Conservation (phyloP, 2,113 vertebrate genomes). For the Rhegmatorhina hoffmannsi region DNA sequence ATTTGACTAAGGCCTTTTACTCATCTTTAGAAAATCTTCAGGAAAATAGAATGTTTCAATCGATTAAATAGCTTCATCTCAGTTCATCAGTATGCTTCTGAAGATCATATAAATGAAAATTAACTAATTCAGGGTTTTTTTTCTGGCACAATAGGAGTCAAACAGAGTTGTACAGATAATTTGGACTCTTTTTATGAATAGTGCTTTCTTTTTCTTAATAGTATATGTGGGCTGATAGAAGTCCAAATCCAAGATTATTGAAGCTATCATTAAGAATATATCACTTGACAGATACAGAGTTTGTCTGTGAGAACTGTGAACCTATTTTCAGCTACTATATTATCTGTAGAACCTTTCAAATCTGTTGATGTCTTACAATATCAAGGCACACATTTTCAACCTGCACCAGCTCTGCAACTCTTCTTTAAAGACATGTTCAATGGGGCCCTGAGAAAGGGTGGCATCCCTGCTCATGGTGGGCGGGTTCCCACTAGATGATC, state of each 20-base stretch:
- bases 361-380: not conserved
- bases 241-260: not conserved
- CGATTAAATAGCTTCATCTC: not conserved
- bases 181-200: not conserved
- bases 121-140: not conserved
- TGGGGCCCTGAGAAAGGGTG: not conserved
- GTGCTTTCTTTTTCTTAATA: not conserved
- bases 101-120: not conserved
- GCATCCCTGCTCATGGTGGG: not conserved
- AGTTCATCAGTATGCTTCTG: not conserved
- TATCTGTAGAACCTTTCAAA: not conserved
- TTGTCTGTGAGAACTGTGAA: not conserved
- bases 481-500: not conserved
- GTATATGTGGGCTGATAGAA: not conserved
- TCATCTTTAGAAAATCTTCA: not conserved
- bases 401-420: not conserved
- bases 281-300: not conserved
- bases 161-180: not conserved
- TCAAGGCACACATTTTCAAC: not conserved
- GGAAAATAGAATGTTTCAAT: not conserved
- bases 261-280: not conserved
- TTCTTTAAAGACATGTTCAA: not conserved
- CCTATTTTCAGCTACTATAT: not conserved
- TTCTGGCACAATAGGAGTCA: not conserved
- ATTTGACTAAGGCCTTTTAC: not conserved